Conservation (phyloP, 2,888 invertebrate genomes). For the Slavum lentiscoides region DNA sequence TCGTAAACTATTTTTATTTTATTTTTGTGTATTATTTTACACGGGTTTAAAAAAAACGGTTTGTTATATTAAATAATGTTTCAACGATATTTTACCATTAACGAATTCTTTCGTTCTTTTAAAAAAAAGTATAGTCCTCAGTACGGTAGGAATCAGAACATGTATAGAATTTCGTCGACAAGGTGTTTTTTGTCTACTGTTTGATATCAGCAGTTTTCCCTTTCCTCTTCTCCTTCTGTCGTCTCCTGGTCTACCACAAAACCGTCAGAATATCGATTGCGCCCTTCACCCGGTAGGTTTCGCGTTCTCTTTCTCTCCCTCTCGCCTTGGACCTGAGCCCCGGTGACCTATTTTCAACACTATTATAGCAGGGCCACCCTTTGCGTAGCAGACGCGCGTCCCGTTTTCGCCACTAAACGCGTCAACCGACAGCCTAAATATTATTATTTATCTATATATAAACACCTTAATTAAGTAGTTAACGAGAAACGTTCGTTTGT, state of each 20-base stretch:
- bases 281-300: slow-evolving; percentile 52
- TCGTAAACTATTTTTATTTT: too few species aligned
- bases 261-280: slow-evolving; percentile 49
- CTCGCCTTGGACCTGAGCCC: slow-evolving; percentile 37
- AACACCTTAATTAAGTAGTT: background rate
- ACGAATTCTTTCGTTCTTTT: background rate
- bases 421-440: background rate
- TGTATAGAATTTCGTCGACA: background rate
- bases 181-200: slow-evolving; percentile 21
- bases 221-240: background rate
- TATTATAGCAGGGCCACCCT: slow-evolving; percentile 23
- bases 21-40: background rate
- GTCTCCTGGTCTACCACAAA: slow-evolving; percentile 39
- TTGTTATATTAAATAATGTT: background rate
- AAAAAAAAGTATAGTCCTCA: background rate
- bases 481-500: too few species aligned
- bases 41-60: too few species aligned
- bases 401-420: background rate
- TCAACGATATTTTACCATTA: background rate
- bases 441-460: background rate
- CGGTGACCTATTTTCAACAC: slow-evolving; percentile 45
- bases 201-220: slow-evolving; percentile 42
- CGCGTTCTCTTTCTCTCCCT: slow-evolving; percentile 17
- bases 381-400: slow-evolving; percentile 7
- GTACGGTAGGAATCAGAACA: background rate